Conservation (phyloP, 2,797 vertebrate species). For the Phoebastria nigripes region DNA sequence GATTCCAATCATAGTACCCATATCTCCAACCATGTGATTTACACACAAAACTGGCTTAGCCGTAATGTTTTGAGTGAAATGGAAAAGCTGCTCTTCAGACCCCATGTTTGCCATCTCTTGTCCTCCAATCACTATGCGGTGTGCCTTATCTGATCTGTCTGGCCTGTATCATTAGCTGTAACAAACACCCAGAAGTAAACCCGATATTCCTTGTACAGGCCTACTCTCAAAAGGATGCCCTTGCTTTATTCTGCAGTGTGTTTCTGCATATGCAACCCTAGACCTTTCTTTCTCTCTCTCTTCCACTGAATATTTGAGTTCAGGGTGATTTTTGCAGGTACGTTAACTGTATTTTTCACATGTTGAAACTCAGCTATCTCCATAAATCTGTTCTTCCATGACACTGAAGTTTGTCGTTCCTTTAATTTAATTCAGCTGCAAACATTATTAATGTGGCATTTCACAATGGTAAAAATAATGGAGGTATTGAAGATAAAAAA, state of each 20-base stretch:
- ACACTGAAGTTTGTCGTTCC: neutral
- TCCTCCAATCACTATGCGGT: neutral
- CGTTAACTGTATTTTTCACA: neutral
- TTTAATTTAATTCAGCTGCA: neutral
- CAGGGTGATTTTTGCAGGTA: neutral
- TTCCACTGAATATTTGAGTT: neutral
- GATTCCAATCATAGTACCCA: neutral
- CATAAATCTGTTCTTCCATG: neutral
- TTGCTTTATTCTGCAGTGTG: neutral
- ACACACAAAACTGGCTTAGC: neutral
- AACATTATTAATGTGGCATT: neutral
- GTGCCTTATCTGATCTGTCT: neutral
- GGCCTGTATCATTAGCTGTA: neutral
- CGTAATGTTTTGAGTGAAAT: neutral
- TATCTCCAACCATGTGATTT: neutral
- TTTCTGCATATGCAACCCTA: neutral
- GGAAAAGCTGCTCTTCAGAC: neutral
- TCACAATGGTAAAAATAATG: neutral
- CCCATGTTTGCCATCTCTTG: neutral
- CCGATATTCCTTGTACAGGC: neutral
- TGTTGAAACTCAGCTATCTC: neutral
- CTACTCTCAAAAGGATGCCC: neutral
- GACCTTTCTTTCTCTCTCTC: neutral
- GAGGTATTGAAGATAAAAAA: neutral
- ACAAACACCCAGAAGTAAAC: neutral